phyloP scores from a whole-genome alignment of 2,113 vertebrate species.

The Epinephelus moara region DNA sequence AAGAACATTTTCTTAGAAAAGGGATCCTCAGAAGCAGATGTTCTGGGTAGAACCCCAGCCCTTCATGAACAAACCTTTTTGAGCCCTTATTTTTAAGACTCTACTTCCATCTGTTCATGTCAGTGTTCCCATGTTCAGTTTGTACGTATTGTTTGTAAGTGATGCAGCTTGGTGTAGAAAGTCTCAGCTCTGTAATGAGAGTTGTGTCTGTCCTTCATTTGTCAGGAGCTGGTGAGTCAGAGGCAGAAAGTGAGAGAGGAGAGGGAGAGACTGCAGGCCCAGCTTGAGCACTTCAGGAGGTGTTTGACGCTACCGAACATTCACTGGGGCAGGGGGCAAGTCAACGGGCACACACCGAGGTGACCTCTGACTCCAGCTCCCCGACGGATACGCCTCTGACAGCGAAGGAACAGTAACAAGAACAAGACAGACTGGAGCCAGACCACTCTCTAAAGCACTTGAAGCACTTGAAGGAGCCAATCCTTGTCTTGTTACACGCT shows the following conservation, averaged over 20 bases:
- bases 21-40: too few relatives aligned
- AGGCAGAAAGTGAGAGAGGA: conserved; percentile 94
- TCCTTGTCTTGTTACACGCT: conserved; percentile 31
- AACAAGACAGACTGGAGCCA: conserved; percentile 32
- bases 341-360: conserved; percentile 94
- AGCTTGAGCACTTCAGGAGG: conserved; percentile 98
- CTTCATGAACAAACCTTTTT: too few relatives aligned
- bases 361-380: conserved; percentile 43
- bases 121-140: neutral
- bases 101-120: neutral
- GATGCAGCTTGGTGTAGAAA: neutral
- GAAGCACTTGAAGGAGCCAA: conserved; percentile 59
- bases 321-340: conserved; percentile 92
- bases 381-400: conserved; percentile 35
- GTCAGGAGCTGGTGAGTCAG: conserved; percentile 93
- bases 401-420: conserved; percentile 19
- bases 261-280: conserved; percentile 94
- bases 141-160: neutral
- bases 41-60: too few relatives aligned
- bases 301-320: conserved; percentile 94
- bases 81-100: too few relatives aligned
- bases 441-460: conserved; percentile 43
- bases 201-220: neutral
- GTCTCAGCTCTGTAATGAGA: conserved; percentile 23
- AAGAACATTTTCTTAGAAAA: too few relatives aligned